Base-by-base conservation (phyloP, 1,140 invertebrate species). In the Halictus rubicundus region DNA sequence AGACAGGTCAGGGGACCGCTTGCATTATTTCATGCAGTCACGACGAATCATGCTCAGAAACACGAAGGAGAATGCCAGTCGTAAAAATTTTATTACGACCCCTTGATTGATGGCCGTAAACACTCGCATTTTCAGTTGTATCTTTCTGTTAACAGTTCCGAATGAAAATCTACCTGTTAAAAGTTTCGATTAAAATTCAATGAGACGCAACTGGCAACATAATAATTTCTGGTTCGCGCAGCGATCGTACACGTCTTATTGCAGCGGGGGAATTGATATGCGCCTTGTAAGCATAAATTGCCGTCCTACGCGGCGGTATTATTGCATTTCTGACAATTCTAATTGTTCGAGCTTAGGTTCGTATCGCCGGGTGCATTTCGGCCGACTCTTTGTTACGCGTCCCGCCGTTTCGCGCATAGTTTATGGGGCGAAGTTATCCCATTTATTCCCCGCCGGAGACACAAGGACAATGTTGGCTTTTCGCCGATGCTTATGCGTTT, bases 381-480 rank as follows among this genome's bases (percentile, higher is more conserved):
- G 57, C 14, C 32, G 49, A 82, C 68, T 64, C 49, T 71, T 81
- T 54, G 65, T 60, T 68, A 46, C 49, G 27, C 32, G 32, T 32
- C 19, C 32, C 19, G 52, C 69, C 74, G 68, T 84, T 84, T 77
- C 68, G 14, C 66, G 68, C 57, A 68, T 81, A 71, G 74, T 85
- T 85, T 81, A 85, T 46, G 60, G 57, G 10, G 1, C 63, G 21
- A 84, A 85, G 68, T 85, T 85, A 68, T 69, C 42, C 82, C 74
- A 80, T 84, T 85, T 84, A 27, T 57, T 42, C 39, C 52, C 10
- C 59, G 66, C n/a, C 49, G 39, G 25, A 63, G 19, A 76, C 63
- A 12, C 68, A 68, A 27, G 68, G 68, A 84, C 78, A 81, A 84
- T 54, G 72, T 81, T 68, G 78, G 60, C 76, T 80, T 84, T 84